These are phyloP conservation scores for Apis florea DNA, from an alignment of 1,140 invertebrate genomes.

Conservation along the genomic window DNA sequence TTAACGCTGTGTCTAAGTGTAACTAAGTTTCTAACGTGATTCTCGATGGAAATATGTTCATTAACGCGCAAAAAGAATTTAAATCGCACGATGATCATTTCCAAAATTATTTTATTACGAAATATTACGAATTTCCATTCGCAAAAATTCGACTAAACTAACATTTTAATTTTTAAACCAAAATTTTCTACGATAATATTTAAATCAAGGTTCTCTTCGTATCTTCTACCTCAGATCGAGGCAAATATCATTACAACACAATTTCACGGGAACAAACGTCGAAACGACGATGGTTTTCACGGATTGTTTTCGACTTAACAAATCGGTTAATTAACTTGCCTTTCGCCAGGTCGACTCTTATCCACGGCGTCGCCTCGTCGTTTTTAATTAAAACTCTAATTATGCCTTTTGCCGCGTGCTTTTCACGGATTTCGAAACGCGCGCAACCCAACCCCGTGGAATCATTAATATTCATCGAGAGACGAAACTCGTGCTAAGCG, in stretches of 20 bases:
- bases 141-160: too few relatives aligned
- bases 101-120: neutral
- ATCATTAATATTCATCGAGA: constrained; percentile 9
- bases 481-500: neutral
- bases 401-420: constrained; percentile 29
- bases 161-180: too few relatives aligned
- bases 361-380: constrained; percentile 22
- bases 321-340: constrained; percentile 46
- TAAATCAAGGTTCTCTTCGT: too few relatives aligned
- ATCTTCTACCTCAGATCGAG: too few relatives aligned
- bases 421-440: constrained; percentile 34
- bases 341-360: constrained; percentile 37
- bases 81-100: neutral
- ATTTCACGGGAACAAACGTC: neutral
- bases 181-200: too few relatives aligned
- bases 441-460: neutral
- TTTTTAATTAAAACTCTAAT: constrained; percentile 48
- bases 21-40: neutral
- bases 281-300: constrained; percentile 5
- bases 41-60: neutral
- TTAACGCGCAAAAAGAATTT: neutral
- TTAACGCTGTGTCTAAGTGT: neutral
- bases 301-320: constrained; percentile 19
- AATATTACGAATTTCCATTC: too few relatives aligned
- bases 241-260: neutral